Base-by-base conservation (phyloP, 1,140 invertebrate genomes). In the Pemphigus obesinymphae region DNA sequence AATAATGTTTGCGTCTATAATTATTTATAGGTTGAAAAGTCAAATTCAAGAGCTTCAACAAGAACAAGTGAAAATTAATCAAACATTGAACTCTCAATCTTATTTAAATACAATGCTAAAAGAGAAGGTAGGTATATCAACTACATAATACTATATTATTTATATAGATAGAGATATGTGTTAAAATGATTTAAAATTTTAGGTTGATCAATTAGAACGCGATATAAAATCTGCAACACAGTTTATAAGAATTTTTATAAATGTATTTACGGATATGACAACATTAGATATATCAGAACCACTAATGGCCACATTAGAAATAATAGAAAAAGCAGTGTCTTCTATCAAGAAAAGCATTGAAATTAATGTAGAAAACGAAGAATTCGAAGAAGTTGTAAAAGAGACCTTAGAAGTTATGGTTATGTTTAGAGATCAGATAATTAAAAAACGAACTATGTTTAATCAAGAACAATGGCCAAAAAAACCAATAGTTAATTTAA, bases 31-130 rank as follows among this genome's bases (percentile, higher is more conserved):
- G 17, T 26, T 80, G 15, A 80, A 80, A 61, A 80, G 55, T 61
- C 75, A 80, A 61, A 80, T 80, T 29, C 50, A 80, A 80, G 75
- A 80, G 6, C 75, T 80, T 45, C 75, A 80, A 58, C 75, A 80
- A 43, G 75, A 58, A 17, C 53, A 80, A 63, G 23, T 58, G 20
- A 80, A 80, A 80, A 61, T 80, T 26, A 80, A 80, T 26, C 75
- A 80, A 61, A 58, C 75, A 0, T 43, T 80, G 29, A 61, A 58
- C 37, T 80, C 75, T 37, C 75, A 80, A 40, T 80, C 75, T 43
- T 80, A 80, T 43, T 63, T 80, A 40, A 80, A 80, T n/a, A 61
- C 50, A 13, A 80, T 58, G 53, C 7, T 80, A 43, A 80, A 80
- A 61, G 75, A 80, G 2, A 80, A 80, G 17, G 75, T 80, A 76